Base-by-base conservation (phyloP, 2,797 vertebrate genomes). In the Carapus acus region DNA sequence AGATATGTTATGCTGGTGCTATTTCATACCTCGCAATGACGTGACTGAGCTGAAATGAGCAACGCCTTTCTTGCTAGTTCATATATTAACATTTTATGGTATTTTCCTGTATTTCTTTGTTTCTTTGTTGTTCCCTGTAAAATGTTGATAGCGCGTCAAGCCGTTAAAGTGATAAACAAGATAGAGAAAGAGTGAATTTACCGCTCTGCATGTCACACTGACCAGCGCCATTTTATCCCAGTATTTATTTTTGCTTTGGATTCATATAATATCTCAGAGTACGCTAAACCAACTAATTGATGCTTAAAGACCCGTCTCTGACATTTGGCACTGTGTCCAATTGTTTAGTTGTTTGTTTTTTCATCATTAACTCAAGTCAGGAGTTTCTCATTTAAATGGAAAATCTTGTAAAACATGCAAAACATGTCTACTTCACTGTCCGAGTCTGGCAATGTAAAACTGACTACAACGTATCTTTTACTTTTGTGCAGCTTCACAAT, bases 121-220 rank as follows among this genome's bases (percentile, higher is more conserved):
- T 6, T 49, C n/a, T 8, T 7, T 51, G 70, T 1, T 71, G 43
- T 65, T 1, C 73, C 75, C 36, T 60, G 6, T 11, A 29, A 29
- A 29, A 29, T 29, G 6, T 29, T 29, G n/a, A n/a, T 27, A 27
- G 24, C n/a, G n/a, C n/a, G 24, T 27, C 24, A 9, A 33, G 14
- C 31, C 6, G 14, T 13, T 33, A 13, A 33, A 33, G 31, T 33
- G 31, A 33, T 13, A 33, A 7, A 33, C 12, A 7, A 3, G 38
- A 2, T 9, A 1, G 38, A 40, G 8, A 19, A 11, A 40, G 17
- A 17, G 17, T 1, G 14, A 3, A 36, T 36, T 33, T 36, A 36
- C 14, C 14, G 34, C 14, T 7, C 7, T n/a, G 34, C 14, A 33
- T 33, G 6, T 33, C 11, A 33, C 3, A 11, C 31, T 33, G 11